phyloP scores from a whole-genome alignment of 2,888 invertebrate species.

The Oasisia sp. region DNA sequence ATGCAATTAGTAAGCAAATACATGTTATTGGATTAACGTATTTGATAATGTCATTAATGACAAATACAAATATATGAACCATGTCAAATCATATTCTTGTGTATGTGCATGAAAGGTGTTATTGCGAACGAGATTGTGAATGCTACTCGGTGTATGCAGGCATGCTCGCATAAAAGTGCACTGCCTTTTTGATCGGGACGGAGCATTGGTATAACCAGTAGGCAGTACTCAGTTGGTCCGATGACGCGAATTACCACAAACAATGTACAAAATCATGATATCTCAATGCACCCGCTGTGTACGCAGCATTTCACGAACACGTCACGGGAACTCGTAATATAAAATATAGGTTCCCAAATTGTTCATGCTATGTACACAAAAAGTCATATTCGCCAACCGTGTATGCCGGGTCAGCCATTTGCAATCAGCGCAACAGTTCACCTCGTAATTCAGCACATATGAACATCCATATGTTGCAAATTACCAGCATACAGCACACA shows the following conservation, averaged over 20 bases:
- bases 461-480: not conserved
- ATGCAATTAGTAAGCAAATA: not conserved
- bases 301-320: not conserved
- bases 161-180: not conserved
- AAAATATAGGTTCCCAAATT: no score
- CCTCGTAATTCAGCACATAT: not conserved
- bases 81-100: not conserved
- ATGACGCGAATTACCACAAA: not conserved
- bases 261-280: no score
- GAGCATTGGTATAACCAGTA: not conserved
- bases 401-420: no score
- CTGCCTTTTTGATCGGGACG: not conserved
- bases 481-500: not conserved
- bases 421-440: not conserved
- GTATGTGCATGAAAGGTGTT: not conserved
- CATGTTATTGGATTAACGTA: not conserved
- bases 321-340: no score
- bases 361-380: no score
- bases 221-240: not conserved
- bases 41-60: not conserved
- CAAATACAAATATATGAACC: not conserved
- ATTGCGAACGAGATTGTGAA: not conserved
- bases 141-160: not conserved
- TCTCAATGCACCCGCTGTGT: not conserved
- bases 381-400: no score